Evolutionary conservation across 1,140 invertebrate genomes (phyloP).

Genomic region (Drosophila miranda): DNA sequence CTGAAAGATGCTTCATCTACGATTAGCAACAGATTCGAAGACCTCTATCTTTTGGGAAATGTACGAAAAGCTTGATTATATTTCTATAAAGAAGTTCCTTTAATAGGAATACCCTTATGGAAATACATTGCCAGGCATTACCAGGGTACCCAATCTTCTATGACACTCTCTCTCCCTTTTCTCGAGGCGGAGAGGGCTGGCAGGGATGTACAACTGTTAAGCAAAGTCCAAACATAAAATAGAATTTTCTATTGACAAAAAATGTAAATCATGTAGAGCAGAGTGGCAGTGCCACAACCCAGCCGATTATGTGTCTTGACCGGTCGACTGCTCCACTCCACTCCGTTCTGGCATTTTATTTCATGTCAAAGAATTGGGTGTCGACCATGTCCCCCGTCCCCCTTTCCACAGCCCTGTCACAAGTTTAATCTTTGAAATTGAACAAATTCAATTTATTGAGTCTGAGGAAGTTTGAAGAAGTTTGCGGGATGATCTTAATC

Average conservation of each 20-base stretch:
- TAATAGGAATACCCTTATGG: too few species aligned
- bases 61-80: too few species aligned
- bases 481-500: too few species aligned
- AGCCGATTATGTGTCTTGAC: conserved; percentile 53
- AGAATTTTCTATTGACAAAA: conserved; percentile 73
- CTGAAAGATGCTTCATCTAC: too few species aligned
- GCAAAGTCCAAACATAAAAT: conserved; percentile 70
- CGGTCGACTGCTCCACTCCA: too few species aligned
- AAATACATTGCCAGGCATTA: too few species aligned
- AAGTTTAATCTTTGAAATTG: not conserved
- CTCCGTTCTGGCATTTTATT: not conserved
- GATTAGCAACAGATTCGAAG: too few species aligned
- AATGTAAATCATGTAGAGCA: conserved; percentile 74
- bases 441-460: conserved; percentile 5
- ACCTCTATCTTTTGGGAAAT: too few species aligned
- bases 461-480: not conserved
- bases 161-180: conserved; percentile 1
- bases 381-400: conserved; percentile 4
- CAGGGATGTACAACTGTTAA: conserved; percentile 40
- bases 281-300: conserved; percentile 38
- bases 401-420: not conserved
- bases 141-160: conserved; percentile 13
- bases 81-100: too few species aligned
- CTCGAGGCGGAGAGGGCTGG: not conserved
- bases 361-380: not conserved